Base-by-base conservation (phyloP, 1,140 invertebrate genomes). In the Monomorium pharaonis region DNA sequence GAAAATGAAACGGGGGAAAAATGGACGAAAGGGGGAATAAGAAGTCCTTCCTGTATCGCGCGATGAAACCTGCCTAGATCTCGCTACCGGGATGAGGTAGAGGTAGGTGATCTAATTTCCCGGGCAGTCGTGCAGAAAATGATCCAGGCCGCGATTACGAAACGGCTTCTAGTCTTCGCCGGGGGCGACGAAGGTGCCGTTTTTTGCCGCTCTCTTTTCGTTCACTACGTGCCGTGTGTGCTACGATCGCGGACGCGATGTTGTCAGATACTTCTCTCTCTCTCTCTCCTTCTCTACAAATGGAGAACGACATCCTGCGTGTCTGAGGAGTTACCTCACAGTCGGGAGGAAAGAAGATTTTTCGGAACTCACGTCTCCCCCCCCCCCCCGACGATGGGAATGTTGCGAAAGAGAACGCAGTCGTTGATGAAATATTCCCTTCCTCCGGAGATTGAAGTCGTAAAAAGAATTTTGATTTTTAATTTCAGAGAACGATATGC, bases 91-190 rank as follows among this genome's bases (percentile, higher is more conserved):
- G 94, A 94, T 93, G 92, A 87, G 87, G 77, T 80, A 91, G 92
- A 92, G 94, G 92, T 94, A 93, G 94, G 92, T 95, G 94, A 95
- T 95, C 94, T 94, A 95, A 95, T 95, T 95, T 95, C 94, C 92
- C 92, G 93, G 78, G 93, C 94, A 94, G 93, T 95, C 94, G 94
- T 95, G 94, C 94, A 95, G 94, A 95, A 95, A 95, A 95, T 95
- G 93, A 95, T 95, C 93, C 91, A 89, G 86, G 91, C 91, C 90
- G 92, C 93, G 93, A 95, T 95, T 95, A 95, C 93, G 94, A 95
- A 95, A 95, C 92, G 92, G 94, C 94, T 95, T 94, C 94, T 93
- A 95, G 94, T 95, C 93, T 94, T 94, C 91, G 94, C 93, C 92
- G 92, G 91, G 91, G 89, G 91, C 91, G 92, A 87, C 88, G 72